phyloP scores from a whole-genome alignment of 1,140 invertebrate species.

The Calosoma granatense region DNA sequence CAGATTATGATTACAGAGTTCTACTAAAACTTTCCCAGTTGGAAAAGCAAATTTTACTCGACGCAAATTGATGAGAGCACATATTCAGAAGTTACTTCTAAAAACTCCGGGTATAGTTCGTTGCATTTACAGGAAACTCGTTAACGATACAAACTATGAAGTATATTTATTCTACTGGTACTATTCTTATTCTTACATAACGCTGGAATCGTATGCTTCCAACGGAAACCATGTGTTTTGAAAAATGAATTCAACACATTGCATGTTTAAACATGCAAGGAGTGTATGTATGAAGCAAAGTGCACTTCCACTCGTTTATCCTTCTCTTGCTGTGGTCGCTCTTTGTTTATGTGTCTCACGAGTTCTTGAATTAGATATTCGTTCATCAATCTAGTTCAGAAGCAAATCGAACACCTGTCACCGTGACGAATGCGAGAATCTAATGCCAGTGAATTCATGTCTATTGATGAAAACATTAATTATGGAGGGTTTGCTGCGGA shows the following conservation, averaged over 20 bases:
- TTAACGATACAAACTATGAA: slow-evolving; percentile 1
- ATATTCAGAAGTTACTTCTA: too few species aligned
- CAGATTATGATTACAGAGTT: too few species aligned
- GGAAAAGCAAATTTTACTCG: too few species aligned
- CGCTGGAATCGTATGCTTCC: neutral
- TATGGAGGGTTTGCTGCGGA: neutral
- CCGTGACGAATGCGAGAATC: neutral
- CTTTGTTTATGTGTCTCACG: neutral
- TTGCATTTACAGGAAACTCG: neutral
- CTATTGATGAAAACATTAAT: neutral
- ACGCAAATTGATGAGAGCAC: too few species aligned
- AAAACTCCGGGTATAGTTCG: too few species aligned
- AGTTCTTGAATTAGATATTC: neutral
- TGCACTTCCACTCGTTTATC: neutral
- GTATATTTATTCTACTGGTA: neutral
- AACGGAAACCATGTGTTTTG: neutral
- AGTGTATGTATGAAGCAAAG: too few species aligned
- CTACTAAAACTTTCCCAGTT: too few species aligned
- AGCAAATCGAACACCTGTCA: neutral
- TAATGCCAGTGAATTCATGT: neutral
- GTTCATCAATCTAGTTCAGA: neutral
- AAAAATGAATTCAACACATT: neutral
- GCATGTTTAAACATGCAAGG: too few species aligned
- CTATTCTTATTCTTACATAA: neutral
- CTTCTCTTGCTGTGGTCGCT: too few species aligned